Percentiles rank a stretch among this genome's conserved stretches.
phyloP scores from a whole-genome alignment of 2,113 vertebrate species.

The Salvelinus namaycush region DNA sequence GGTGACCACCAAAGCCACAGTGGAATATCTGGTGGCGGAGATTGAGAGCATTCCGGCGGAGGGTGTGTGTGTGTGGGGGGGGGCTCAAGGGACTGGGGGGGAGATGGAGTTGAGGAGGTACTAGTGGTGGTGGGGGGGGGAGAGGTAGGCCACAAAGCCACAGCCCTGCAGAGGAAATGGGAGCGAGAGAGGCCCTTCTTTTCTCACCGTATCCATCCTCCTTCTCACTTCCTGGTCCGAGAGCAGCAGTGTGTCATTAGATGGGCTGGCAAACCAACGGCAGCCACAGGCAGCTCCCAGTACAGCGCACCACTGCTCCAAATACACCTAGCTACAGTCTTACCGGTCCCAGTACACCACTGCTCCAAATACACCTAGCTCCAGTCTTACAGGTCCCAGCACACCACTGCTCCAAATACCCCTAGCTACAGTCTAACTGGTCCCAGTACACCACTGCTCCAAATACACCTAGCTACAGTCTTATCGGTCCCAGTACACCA shows the following conservation, averaged over 20 bases:
- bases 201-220: conserved; percentile 6
- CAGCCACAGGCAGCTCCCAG: background rate
- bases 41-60: conserved; percentile 38
- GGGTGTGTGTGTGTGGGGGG: background rate
- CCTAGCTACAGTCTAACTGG: background rate
- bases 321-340: background rate
- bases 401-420: background rate
- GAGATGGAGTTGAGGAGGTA: conserved; percentile 25
- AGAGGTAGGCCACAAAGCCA: conserved; percentile 30
- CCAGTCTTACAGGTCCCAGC: background rate
- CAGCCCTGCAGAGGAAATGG: conserved; percentile 19
- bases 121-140: background rate
- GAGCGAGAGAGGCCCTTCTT: background rate
- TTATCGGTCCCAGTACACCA: background rate
- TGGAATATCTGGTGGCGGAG: conserved; percentile 43
- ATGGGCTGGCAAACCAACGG: conserved; percentile 2
- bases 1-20: conserved; percentile 33
- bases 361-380: background rate
- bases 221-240: background rate
- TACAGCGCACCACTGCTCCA: background rate
- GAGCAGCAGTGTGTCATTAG: conserved; percentile 2
- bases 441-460: background rate
- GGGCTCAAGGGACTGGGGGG: background rate
- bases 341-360: background rate
- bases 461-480: background rate